Conservation (phyloP, 1,140 invertebrate species). For the Idris sp. region DNA sequence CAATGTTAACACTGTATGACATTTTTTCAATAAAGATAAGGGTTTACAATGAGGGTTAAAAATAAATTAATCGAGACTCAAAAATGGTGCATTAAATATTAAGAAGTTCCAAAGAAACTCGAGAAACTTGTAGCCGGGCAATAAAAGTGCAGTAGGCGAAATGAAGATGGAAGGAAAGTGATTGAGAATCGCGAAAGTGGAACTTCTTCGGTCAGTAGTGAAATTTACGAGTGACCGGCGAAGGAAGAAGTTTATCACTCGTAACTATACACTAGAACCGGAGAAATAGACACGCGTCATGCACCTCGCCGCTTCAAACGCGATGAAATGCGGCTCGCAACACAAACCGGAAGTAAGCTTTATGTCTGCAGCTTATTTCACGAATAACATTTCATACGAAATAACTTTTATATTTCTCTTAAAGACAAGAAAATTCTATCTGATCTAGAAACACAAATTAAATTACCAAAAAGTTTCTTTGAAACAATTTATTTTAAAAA, state of each 20-base stretch:
- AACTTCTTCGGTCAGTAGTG: slow-evolving; percentile 54
- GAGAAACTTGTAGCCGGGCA: slow-evolving; percentile 21
- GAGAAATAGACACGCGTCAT: slow-evolving; percentile 52
- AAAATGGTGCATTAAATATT: neutral
- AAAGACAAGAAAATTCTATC: no score
- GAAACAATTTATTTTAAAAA: no score
- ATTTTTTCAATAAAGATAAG: no score
- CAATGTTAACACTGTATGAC: no score
- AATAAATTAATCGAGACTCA: neutral
- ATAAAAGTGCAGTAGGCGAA: slow-evolving; percentile 29
- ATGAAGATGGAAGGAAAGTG: slow-evolving; percentile 56
- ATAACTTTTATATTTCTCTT: no score
- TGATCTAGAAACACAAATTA: no score
- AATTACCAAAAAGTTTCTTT: no score
- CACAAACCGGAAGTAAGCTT: slow-evolving; percentile 39
- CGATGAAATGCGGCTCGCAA: slow-evolving; percentile 41
- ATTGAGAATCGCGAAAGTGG: slow-evolving; percentile 60
- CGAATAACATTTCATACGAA: no score
- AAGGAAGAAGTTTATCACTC: slow-evolving; percentile 57
- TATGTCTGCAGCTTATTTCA: slow-evolving; percentile 25
- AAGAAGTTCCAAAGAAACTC: slow-evolving; percentile 5
- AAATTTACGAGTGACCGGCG: slow-evolving; percentile 57
- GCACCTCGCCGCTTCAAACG: slow-evolving; percentile 36
- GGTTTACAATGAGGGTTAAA: no score
- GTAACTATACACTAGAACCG: slow-evolving; percentile 47